A percentile compares a stretch with the other conserved stretches of the same genome.
Evolutionary conservation across 2,888 invertebrate genomes (phyloP).

Genomic region (Hipparchia sbordonii): DNA sequence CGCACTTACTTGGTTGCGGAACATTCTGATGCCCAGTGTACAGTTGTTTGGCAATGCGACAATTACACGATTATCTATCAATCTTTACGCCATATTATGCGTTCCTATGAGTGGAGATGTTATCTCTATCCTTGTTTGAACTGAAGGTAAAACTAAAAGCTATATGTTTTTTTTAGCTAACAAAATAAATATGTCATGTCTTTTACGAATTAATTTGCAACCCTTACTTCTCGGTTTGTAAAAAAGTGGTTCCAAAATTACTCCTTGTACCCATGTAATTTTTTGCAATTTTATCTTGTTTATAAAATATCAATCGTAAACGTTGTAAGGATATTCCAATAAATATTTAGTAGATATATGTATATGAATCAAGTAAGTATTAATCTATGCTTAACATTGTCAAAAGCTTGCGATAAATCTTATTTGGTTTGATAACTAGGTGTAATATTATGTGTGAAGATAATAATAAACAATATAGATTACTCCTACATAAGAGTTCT

Average conservation of each 20-base stretch:
- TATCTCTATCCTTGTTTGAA: slow-evolving; percentile 23
- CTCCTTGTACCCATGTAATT: neutral
- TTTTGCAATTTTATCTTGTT: neutral
- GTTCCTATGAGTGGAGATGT: slow-evolving; percentile 23
- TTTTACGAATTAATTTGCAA: neutral
- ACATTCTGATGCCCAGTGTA: slow-evolving; percentile 35
- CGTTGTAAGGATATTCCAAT: neutral
- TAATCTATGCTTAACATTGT: neutral
- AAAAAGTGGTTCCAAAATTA: neutral
- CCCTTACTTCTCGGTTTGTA: neutral
- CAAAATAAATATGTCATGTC: too few relatives aligned
- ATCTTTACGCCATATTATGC: slow-evolving; percentile 24
- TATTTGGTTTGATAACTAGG: too few relatives aligned
- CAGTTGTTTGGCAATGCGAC: slow-evolving; percentile 38
- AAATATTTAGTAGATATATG: neutral
- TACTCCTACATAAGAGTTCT: neutral
- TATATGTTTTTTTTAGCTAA: neutral
- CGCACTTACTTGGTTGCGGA: slow-evolving; percentile 35
- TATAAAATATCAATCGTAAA: too few relatives aligned
- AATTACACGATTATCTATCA: slow-evolving; percentile 32
- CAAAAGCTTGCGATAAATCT: neutral
- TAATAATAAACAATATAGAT: neutral
- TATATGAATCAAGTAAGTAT: neutral
- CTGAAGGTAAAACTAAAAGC: neutral
- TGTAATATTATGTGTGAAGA: neutral